Evolutionary conservation across 2,888 invertebrate species (phyloP).

Genomic region (Arctia plantaginis): DNA sequence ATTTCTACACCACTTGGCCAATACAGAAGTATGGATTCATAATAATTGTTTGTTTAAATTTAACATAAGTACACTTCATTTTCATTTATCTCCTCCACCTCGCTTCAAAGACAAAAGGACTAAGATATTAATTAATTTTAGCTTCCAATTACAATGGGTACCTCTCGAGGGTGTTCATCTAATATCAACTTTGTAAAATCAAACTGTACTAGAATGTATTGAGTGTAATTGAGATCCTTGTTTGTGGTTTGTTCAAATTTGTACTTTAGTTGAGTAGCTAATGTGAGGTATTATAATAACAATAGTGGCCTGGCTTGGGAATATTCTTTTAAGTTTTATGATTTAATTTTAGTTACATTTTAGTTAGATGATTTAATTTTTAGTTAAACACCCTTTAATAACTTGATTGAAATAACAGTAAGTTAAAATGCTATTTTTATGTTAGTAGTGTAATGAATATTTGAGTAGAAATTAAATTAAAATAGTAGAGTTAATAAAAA

Average conservation of each 20-base stretch:
- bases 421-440: neutral
- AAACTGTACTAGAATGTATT: neutral
- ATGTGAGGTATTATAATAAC: neutral
- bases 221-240: conserved; percentile 5
- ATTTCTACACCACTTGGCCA: neutral
- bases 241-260: neutral
- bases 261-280: neutral
- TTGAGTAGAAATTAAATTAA: no score
- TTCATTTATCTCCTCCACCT: neutral
- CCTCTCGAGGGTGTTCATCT: conserved; percentile 7
- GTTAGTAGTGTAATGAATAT: no score
- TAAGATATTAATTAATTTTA: conserved; percentile 33
- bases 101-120: conserved; percentile 5
- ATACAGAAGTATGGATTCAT: neutral
- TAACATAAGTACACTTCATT: neutral
- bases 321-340: neutral
- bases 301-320: neutral
- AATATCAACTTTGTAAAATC: conserved; percentile 11
- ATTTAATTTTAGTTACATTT: neutral
- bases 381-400: neutral
- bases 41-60: neutral
- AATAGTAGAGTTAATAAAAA: no score
- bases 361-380: neutral
- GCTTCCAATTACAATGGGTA: conserved; percentile 28
- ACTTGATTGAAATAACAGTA: neutral